Evolutionary conservation across 2,888 invertebrate species (phyloP).

Genomic region (Pammene fasciana): DNA sequence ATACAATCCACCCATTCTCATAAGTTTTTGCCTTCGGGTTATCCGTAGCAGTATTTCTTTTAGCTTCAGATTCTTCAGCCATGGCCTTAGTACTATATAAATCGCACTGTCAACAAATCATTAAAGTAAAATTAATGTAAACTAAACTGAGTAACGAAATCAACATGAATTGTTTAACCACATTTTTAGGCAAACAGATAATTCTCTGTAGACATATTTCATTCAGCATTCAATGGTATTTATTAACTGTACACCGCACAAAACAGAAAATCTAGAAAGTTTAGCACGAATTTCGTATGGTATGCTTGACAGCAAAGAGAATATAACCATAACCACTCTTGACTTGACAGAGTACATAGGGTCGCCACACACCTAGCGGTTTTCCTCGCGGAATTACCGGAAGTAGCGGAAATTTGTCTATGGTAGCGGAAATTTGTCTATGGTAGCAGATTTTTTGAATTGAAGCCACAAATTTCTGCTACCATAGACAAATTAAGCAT

Average conservation of each 20-base stretch:
- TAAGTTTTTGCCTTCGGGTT: slow-evolving; percentile 48
- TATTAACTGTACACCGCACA: neutral
- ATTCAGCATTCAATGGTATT: too few relatives aligned
- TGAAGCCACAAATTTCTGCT: too few relatives aligned
- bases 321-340: too few relatives aligned
- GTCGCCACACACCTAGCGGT: too few relatives aligned
- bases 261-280: neutral
- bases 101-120: slow-evolving; percentile 1
- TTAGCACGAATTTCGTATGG: neutral
- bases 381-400: too few relatives aligned
- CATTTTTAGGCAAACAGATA: neutral
- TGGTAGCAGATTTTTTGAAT: too few relatives aligned
- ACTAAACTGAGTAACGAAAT: neutral
- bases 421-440: too few relatives aligned
- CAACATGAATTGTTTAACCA: neutral
- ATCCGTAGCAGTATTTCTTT: neutral
- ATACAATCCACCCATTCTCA: slow-evolving; percentile 63
- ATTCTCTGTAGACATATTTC: neutral
- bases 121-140: neutral
- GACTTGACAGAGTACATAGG: too few relatives aligned
- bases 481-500: too few relatives aligned
- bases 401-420: too few relatives aligned
- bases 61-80: slow-evolving; percentile 12
- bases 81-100: slow-evolving; percentile 7
- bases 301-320: neutral